phyloP scores from a whole-genome alignment of 1,140 invertebrate species.

The Orchestia grillus region DNA sequence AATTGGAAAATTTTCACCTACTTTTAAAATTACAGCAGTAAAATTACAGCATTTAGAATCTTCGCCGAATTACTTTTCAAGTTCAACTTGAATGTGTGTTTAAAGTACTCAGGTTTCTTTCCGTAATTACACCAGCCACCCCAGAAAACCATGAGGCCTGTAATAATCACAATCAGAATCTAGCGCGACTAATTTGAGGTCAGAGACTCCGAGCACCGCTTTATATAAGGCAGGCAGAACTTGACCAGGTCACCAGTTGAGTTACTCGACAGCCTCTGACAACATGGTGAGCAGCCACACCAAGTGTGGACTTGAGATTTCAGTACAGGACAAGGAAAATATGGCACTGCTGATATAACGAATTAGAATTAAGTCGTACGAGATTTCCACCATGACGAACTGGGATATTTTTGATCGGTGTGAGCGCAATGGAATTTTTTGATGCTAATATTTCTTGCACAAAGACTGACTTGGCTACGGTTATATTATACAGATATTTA shows the following conservation, averaged over 20 bases:
- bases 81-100: not conserved
- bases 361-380: not conserved
- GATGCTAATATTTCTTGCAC: not conserved
- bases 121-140: not conserved
- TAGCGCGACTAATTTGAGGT: not conserved
- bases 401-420: not conserved
- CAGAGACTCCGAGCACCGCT: not conserved
- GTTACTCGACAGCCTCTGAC: not conserved
- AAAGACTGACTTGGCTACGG: not conserved
- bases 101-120: not conserved
- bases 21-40: too few species aligned
- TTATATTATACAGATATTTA: not conserved
- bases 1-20: too few species aligned
- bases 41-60: not conserved
- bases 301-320: not conserved
- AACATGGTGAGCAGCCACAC: not conserved
- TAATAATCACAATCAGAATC: not conserved
- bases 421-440: not conserved
- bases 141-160: not conserved
- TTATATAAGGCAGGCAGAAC: not conserved
- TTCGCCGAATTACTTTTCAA: not conserved
- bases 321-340: not conserved
- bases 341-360: not conserved
- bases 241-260: not conserved
- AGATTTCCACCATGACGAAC: not conserved